Evolutionary conservation across 92 coral and sea anemone species (phyloP), one percentile per base, ranked within the genome.

Genomic region (Heliopora coerulea): DNA sequence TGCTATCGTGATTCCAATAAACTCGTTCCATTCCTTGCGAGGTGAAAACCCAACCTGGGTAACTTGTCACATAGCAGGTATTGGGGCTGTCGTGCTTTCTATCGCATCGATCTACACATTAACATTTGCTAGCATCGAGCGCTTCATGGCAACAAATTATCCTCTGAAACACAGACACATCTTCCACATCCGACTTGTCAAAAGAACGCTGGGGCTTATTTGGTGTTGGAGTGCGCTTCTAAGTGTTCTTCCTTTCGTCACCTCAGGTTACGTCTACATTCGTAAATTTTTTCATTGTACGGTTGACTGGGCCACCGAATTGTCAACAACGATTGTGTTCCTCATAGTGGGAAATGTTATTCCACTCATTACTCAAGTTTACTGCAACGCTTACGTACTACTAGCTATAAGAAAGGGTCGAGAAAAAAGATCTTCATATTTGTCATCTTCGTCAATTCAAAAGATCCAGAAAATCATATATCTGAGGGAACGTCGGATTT

Each of bases 71-170:
- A 18, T 40, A 11, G 18, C 18, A 17, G 72, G 72, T 4, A 30
- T 65, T 14, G 0, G 12, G 0, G 34, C 29, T 39, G 12, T n/a
- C 14, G 10, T 65, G 11, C 40, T 23, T 46, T 65, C 17, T 39
- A 2, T 65, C 29, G 72, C 30, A n/a, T 65, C 72, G 0, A 65
- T 65, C 18, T 0, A 37, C 35, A 65, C 72, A 5, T 24, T 65
- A 34, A 26, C 29, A 13, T 65, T 65, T 65, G 54, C 40, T 0
- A 65, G 52, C 72, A 65, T 65, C 30, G 72, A 65, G 20, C 44
- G 72, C 20, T 65, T 1, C 17, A 18, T 65, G 72, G 72, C 72
- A 3, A 65, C 72, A 11, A 65, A 65, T 40, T 65, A 30, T 21
- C 72, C 72, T 40, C 3, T 65, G 0, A 20, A 40, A 65, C 54